Base-by-base conservation (phyloP, 2,797 vertebrate genomes). In the Labeo calbasu region DNA sequence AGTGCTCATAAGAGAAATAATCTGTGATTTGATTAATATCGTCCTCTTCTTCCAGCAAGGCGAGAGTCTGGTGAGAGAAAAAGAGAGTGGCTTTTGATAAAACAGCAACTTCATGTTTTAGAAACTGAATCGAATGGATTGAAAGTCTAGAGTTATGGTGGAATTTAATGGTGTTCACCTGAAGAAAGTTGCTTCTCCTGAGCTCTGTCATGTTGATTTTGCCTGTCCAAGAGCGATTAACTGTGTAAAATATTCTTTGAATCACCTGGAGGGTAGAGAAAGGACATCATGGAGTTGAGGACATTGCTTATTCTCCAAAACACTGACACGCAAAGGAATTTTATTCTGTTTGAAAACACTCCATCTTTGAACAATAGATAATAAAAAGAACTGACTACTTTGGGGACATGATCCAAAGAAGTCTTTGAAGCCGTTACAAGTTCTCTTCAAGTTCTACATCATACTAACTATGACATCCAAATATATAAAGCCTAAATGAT, bases 21-120 rank as follows among this genome's bases (percentile, higher is more conserved):
- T 99, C 98, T 28, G 98, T 99, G 92, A 99, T 98, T 94, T 99
- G 98, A 93, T 99, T 99, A 92, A 99, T 99, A 91, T 99, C 98
- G 83, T 99, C 98, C 83, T 99, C 98, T 92, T 99, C 98, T 90
- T 99, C 98, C 91, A 99, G 94, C 88, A 99, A 95, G 36, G 97
- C 97, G 80, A 99, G 92, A 2, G 98, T 99, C 96, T 97, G 91
- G 88, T 91, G 94, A 72, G 36, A 70, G 36, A 57, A 2, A 61
- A 25, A 57, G 2, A 61, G 21, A 48, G 17, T 63, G n/a, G 19
- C 19, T 63, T 48, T 9, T 40, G 17, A 72, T 50, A 23, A 72
- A 50, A 72, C 1, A 7, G 40, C 63, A 28, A 8, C 14, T 79
- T 78, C 21, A 25, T 14, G n/a, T 69, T 57, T 46, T 32, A 8